Evolutionary conservation across 1,140 invertebrate species (phyloP), one percentile per base, ranked within the genome.

Genomic region (Himalopsyche phryganea): DNA sequence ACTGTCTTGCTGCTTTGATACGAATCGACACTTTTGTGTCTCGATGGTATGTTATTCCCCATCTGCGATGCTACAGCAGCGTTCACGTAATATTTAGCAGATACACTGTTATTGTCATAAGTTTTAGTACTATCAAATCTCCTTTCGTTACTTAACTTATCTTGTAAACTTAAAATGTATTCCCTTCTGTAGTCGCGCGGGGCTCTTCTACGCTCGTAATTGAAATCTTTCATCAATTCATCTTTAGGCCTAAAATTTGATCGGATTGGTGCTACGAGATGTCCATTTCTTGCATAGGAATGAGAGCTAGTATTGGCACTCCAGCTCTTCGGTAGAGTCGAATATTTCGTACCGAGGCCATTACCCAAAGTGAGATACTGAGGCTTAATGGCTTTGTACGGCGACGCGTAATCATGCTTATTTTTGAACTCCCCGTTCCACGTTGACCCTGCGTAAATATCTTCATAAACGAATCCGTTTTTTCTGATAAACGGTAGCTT

Each of bases 381-480:
- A 4, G 74, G 75, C 66, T 72, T 69, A 33, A 78, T 78, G 17
- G 76, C 75, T 63, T 73, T 67, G 61, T 77, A 78, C 46, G 77
- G 54, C 1, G 75, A 78, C 7, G 61, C 44, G 28, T 63, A 77
- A 41, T 4, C 71, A 61, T 13, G 71, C 73, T 68, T 77, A 68
- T 4, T 72, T 72, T 64, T 78, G 36, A 56, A 57, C 36, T 63
- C 57, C 2, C 15, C 73, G 45, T 73, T 73, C 61, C 73, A 75
- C 5, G 48, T 38, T 11, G 45, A 42, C 47, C 77, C 73, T 17
- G 74, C 74, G 46, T 78, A 77, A 17, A 77, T 74, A 52, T 78
- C 75, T 70, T 77, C 75, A 49, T 73, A 77, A 11, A 77, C 74
- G 59, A 75, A 78, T 1, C 76, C 76, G 44, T 78, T 78, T 63